phyloP scores from a whole-genome alignment of 2,113 vertebrate species.

The Pristiophorus japonicus region DNA sequence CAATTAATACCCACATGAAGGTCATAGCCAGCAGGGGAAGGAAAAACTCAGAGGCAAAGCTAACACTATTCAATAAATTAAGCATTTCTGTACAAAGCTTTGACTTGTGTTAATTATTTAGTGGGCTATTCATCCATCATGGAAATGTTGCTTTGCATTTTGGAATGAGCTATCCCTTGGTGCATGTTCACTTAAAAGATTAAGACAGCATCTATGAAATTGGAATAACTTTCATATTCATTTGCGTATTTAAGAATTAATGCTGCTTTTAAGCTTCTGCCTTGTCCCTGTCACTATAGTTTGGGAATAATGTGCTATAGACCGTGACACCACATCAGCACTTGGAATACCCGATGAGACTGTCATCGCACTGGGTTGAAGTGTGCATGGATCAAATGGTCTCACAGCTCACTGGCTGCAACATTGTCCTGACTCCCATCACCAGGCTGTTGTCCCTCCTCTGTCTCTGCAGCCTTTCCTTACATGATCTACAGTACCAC shows the following conservation, averaged over 20 bases:
- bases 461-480: neutral
- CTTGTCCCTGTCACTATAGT: constrained; percentile 9
- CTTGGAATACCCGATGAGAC: neutral
- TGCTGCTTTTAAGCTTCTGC: neutral
- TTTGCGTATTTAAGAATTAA: neutral
- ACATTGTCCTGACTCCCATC: neutral
- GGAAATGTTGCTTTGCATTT: neutral
- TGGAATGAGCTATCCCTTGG: neutral
- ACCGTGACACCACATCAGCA: neutral
- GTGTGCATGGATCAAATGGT: neutral
- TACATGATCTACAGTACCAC: neutral
- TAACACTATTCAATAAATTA: neutral
- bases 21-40: neutral
- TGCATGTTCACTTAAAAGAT: constrained; percentile 17
- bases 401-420: neutral
- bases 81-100: neutral
- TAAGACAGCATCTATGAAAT: neutral
- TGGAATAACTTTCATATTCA: neutral
- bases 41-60: neutral
- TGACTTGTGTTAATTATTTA: constrained; percentile 7
- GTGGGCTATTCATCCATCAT: neutral
- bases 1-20: neutral
- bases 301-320: neutral
- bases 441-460: neutral
- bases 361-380: neutral